A percentile compares a stretch with the other conserved stretches of the same genome.
phyloP scores from a whole-genome alignment of 1,140 invertebrate species.

The Apis cerana region DNA sequence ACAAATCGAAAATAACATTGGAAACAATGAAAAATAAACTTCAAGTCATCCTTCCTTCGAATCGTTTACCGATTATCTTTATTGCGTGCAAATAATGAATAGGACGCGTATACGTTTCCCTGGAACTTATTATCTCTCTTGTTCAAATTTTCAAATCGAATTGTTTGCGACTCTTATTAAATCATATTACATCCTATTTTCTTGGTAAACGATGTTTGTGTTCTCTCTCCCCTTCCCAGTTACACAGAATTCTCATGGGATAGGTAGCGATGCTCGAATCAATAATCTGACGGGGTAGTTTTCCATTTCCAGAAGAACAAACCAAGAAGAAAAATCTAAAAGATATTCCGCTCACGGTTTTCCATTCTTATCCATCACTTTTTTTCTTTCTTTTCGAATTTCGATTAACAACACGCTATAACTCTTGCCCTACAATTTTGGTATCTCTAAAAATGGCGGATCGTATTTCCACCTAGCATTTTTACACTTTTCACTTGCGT shows the following conservation, averaged over 20 bases:
- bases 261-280: conserved; percentile 31
- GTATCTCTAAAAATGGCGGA: too few species aligned
- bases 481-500: too few species aligned
- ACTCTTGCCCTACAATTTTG: too few species aligned
- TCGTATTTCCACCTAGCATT: too few species aligned
- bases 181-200: neutral
- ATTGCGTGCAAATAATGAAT: too few species aligned
- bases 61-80: too few species aligned
- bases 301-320: conserved; percentile 38
- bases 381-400: too few species aligned
- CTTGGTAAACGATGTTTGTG: conserved; percentile 27
- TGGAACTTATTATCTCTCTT: neutral
- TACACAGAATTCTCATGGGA: conserved; percentile 39
- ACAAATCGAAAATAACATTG: too few species aligned
- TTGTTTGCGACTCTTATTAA: neutral
- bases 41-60: too few species aligned
- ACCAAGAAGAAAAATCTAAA: conserved; percentile 4
- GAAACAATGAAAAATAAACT: too few species aligned
- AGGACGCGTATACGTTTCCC: neutral
- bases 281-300: conserved; percentile 34
- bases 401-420: too few species aligned
- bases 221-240: conserved; percentile 16
- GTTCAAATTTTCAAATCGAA: neutral
- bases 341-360: neutral
- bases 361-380: neutral